These are phyloP conservation scores for Sebastes fasciatus DNA, from an alignment of 2,113 vertebrate genomes.

Conservation along the genomic window DNA sequence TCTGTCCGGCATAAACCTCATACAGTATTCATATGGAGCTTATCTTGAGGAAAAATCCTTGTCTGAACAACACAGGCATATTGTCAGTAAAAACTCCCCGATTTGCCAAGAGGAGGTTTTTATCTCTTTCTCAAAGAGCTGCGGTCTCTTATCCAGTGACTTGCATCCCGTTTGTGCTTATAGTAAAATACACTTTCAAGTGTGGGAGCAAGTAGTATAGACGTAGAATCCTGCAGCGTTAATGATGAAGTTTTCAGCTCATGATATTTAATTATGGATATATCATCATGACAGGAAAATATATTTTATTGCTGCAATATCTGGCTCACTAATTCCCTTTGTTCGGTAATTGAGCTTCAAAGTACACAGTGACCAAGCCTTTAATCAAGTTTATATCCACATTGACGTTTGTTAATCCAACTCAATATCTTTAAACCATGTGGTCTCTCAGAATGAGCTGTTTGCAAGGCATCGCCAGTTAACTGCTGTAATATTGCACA, in stretches of 20 bases:
- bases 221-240: neutral
- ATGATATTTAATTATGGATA: neutral
- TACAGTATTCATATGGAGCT: conserved; percentile 82
- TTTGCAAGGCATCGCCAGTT: conserved; percentile 8
- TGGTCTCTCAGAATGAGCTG: conserved; percentile 35
- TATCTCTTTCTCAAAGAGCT: conserved; percentile 37
- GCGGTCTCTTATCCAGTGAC: conserved; percentile 15
- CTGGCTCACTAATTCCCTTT: neutral
- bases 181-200: conserved; percentile 10
- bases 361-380: conserved; percentile 69
- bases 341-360: conserved; percentile 45
- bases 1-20: conserved; percentile 69
- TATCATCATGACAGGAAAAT: neutral
- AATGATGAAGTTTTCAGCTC: neutral
- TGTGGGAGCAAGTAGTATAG: neutral
- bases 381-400: conserved; percentile 77
- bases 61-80: conserved; percentile 60
- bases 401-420: conserved; percentile 71
- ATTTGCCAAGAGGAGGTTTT: conserved; percentile 45
- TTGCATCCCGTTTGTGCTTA: conserved; percentile 5
- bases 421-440: conserved; percentile 46
- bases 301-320: neutral
- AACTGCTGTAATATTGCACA: conserved; percentile 11
- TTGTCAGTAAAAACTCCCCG: conserved; percentile 64
- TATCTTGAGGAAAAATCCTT: conserved; percentile 68